These are phyloP conservation scores for Mayetiola destructor DNA, from an alignment of 2,888 invertebrate species.

Conservation along the genomic window DNA sequence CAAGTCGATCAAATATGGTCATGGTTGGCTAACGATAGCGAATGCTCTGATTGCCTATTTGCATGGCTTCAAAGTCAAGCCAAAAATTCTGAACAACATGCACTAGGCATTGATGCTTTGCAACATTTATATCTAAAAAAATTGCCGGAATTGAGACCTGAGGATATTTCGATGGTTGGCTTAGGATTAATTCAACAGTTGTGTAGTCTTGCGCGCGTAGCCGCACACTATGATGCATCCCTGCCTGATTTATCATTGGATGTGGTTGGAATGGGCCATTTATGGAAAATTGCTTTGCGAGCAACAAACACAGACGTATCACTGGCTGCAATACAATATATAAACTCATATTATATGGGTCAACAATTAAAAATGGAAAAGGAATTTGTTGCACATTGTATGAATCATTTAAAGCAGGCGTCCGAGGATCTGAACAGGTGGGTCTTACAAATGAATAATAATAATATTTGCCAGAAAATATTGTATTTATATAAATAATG, in stretches of 20 bases:
- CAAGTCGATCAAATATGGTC: conserved; percentile 88
- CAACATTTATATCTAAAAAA: conserved; percentile 79
- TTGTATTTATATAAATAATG: background rate
- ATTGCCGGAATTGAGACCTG: conserved; percentile 74
- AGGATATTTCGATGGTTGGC: conserved; percentile 78
- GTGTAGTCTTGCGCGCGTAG: conserved; percentile 71
- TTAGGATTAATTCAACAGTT: conserved; percentile 81
- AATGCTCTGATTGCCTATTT: conserved; percentile 83
- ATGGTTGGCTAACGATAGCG: conserved; percentile 70
- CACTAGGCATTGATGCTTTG: conserved; percentile 71
- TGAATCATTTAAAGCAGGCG: conserved; percentile 77
- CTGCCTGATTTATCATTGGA: conserved; percentile 35
- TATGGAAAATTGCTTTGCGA: conserved; percentile 85
- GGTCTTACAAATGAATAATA: conserved; percentile 21
- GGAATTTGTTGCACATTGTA: conserved; percentile 85
- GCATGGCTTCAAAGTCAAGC: conserved; percentile 88
- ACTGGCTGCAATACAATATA: conserved; percentile 84
- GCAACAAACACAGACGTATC: conserved; percentile 89
- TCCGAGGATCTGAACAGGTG: conserved; percentile 48
- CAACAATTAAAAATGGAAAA: conserved; percentile 80
- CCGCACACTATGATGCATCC: conserved; percentile 48
- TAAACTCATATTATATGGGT: conserved; percentile 89
- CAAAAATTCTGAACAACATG: conserved; percentile 83
- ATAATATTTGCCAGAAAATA: background rate
- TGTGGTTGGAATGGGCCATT: conserved; percentile 78